Base-by-base conservation (phyloP, 2,888 invertebrate species). In the Parthenolecanium corni region DNA sequence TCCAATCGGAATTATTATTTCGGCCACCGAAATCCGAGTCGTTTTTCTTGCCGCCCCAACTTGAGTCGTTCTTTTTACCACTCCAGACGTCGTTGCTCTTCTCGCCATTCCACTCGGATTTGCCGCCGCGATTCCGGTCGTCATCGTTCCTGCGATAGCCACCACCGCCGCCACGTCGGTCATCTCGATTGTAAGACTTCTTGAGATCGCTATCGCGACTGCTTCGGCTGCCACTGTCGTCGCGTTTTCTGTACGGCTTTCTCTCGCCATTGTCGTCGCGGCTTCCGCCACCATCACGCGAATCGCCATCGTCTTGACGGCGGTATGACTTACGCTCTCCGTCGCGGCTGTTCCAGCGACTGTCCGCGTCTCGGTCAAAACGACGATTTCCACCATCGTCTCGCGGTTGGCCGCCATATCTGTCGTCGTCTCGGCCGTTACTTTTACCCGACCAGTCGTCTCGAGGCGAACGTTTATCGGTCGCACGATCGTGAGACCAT, bases 221-320 rank as follows among this genome's bases (percentile, higher is more conserved):
- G 25, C 20, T 25, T 16, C 44, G 6, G n/a, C n/a, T n/a, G n/a
- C n/a, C n/a, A n/a, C n/a, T n/a, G n/a, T n/a, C n/a, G 40, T 63
- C 62, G 18, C 64, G 61, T 57, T 57, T 63, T 25, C 62, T 53
- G 21, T 47, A 40, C 21, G 56, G 12, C 18, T 40, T 52, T 46
- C 36, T 24, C 20, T 18, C 24, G 21, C 46, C 62, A 20, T 61
- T 52, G 16, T 42, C 49, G 4, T 52, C 52, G 12, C 58, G 56
- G 21, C 23, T 31, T 21, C 52, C 63, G 42, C 52, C 40, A 25
- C 25, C 14, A 31, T 36, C 21, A 12, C 40, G n/a, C 11, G 46
- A 44, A 44, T 44, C 46, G 9, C 46, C 46, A 5, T 20, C 46
- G 2, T 44, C 46, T 9, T 44, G 18, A 18, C 46, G 46, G 6